phyloP scores from a whole-genome alignment of 2,797 vertebrate genomes.

The Anisognathus igniventris region DNA sequence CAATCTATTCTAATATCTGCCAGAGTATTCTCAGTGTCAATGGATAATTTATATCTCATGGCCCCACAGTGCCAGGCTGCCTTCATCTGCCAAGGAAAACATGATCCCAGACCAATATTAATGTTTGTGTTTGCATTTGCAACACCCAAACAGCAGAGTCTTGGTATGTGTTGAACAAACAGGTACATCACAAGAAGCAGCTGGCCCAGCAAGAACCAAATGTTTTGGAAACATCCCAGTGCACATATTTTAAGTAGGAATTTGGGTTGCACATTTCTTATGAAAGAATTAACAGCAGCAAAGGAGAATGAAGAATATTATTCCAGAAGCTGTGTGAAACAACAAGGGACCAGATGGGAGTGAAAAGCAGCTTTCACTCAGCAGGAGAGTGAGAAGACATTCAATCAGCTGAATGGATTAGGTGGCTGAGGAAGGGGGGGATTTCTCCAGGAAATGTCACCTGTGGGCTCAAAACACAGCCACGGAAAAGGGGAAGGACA shows the following conservation, averaged over 20 bases:
- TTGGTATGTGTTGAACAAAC: neutral
- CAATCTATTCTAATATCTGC: neutral
- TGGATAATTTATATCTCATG: neutral
- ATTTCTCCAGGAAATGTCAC: neutral
- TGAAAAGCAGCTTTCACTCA: neutral
- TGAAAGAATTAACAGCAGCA: neutral
- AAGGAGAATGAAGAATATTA: neutral
- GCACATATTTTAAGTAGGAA: neutral
- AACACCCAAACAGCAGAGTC: neutral
- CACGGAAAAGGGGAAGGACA: neutral
- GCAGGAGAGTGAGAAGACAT: neutral
- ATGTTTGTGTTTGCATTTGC: neutral
- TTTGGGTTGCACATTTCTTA: neutral
- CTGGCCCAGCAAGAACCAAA: neutral
- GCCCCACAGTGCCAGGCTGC: neutral
- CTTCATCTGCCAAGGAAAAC: neutral
- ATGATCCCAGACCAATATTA: neutral
- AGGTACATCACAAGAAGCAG: neutral
- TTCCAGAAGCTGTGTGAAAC: neutral
- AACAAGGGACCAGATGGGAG: neutral
- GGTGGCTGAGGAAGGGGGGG: neutral
- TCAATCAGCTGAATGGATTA: neutral
- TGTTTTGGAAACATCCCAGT: neutral
- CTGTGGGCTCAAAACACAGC: neutral
- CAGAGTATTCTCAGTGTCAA: neutral